Evolutionary conservation across 2,113 vertebrate species (phyloP).

Genomic region (Corythornis madagascariensis): DNA sequence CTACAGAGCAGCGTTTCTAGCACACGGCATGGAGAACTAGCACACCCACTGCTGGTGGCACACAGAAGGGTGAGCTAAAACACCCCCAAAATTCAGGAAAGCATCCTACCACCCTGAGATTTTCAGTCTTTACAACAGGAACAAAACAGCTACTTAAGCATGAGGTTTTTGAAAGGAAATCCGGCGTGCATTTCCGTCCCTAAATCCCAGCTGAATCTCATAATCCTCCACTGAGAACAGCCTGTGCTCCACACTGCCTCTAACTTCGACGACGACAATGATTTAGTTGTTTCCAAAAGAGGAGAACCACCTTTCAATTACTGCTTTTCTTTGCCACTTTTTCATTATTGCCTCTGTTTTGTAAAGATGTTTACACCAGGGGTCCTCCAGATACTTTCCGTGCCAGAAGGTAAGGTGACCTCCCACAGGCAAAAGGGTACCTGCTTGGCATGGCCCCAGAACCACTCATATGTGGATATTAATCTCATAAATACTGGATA

Average conservation of each 20-base stretch:
- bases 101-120: accelerated
- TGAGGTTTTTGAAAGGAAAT: slow-evolving; percentile 16
- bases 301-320: not conserved
- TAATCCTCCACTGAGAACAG: slow-evolving; percentile 41
- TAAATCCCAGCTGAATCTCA: slow-evolving; percentile 26
- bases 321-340: not conserved
- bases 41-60: not conserved
- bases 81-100: not conserved
- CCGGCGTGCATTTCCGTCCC: not conserved
- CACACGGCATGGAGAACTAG: accelerated
- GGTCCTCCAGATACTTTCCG: not conserved
- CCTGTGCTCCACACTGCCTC: not conserved
- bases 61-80: accelerated
- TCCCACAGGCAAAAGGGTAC: not conserved
- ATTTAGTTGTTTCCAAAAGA: not conserved
- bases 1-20: not conserved
- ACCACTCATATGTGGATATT: not conserved
- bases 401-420: not conserved
- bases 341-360: too few relatives aligned
- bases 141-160: slow-evolving; percentile 8
- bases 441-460: not conserved
- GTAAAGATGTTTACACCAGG: not conserved
- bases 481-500: not conserved
- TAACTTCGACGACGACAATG: not conserved
- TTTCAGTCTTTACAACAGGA: not conserved